A percentile compares a stretch with the other conserved stretches of the same genome.
Evolutionary conservation across 2,113 vertebrate species (phyloP).

Genomic region (Labrus mixtus): DNA sequence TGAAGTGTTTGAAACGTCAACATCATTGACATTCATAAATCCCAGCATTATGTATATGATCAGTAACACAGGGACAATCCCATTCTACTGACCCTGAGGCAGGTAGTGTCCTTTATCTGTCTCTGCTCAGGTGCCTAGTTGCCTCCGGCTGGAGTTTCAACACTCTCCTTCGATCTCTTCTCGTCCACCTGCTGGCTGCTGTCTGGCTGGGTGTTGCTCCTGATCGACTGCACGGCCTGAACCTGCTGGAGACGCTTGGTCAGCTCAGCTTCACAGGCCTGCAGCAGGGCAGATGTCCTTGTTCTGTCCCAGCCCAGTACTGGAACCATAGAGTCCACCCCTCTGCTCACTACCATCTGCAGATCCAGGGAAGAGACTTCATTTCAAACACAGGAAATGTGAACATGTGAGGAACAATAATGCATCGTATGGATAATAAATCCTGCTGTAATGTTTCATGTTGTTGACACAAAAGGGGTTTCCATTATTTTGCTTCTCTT

Average conservation of each 20-base stretch:
- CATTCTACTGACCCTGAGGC: conserved; percentile 54
- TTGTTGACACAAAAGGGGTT: not conserved
- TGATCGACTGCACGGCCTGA: conserved; percentile 78
- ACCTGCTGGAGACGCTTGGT: conserved; percentile 75
- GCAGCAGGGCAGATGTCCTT: conserved; percentile 71
- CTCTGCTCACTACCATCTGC: conserved; percentile 79
- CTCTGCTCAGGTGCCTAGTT: conserved; percentile 68
- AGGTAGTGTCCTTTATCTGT: conserved; percentile 65
- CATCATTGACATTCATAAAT: conserved; percentile 60
- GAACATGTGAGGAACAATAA: not conserved
- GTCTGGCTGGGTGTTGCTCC: conserved; percentile 51
- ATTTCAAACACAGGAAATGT: not conserved
- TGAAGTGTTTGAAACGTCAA: conserved; percentile 37
- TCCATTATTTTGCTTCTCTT: not conserved
- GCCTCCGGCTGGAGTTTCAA: conserved; percentile 33
- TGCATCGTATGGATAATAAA: not conserved
- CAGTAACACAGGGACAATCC: conserved; percentile 23
- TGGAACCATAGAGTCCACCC: conserved; percentile 66
- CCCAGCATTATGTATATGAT: conserved; percentile 39
- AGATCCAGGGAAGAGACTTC: not conserved
- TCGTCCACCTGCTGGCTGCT: conserved; percentile 21
- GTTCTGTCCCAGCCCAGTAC: conserved; percentile 75
- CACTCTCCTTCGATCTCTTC: conserved; percentile 12
- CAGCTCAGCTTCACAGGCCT: conserved; percentile 79
- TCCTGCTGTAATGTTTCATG: not conserved